Conservation (phyloP, 2,113 vertebrate genomes). For the Pampusana beccarii region DNA sequence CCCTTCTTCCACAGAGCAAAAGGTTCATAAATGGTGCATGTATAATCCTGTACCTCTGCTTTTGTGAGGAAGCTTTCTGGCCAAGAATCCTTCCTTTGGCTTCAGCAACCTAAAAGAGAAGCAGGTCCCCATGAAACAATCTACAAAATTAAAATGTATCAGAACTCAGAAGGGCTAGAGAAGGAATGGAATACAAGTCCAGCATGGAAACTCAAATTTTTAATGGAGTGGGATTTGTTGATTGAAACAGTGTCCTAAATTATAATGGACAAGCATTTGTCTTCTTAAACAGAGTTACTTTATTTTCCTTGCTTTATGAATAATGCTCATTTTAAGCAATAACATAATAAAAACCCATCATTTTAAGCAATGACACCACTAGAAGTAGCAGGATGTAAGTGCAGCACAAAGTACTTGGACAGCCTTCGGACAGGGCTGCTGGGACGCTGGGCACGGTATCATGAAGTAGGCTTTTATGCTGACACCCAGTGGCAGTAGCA, state of each 20-base stretch:
- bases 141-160: background rate
- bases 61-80: background rate
- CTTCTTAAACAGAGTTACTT: background rate
- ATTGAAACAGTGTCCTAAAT: background rate
- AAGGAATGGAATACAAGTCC: background rate
- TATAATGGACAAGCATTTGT: fast-evolving
- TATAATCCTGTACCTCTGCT: constrained; percentile 8
- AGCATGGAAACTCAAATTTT: background rate
- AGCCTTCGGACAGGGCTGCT: background rate
- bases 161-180: background rate
- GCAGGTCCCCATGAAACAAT: background rate
- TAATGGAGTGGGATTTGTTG: background rate
- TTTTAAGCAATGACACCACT: fast-evolving
- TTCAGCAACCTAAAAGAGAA: constrained; percentile 43
- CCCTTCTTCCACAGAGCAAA: background rate
- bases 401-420: fast-evolving
- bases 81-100: constrained; percentile 52
- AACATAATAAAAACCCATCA: fast-evolving
- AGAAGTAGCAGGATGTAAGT: fast-evolving
- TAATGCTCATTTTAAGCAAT: background rate
- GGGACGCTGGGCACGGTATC: fast-evolving
- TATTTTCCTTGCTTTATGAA: background rate
- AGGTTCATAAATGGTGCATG: fast-evolving
- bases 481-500: background rate
- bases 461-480: background rate